A percentile compares a stretch with the other conserved stretches of the same genome.
phyloP scores from a whole-genome alignment of 1,140 invertebrate species.

The Calliopsis andreniformis region DNA sequence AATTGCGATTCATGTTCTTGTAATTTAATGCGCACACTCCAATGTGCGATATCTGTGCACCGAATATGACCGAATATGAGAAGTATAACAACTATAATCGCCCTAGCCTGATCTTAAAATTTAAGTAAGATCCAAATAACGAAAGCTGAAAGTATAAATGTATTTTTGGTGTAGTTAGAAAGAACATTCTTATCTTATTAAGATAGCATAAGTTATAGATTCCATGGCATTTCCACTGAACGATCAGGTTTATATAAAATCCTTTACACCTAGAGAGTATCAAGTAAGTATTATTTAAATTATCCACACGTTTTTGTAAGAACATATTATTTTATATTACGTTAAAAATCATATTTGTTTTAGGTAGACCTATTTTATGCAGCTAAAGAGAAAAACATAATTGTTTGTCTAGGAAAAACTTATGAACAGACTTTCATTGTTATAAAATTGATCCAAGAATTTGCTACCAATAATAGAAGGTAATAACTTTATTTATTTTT shows the following conservation, averaged over 20 bases:
- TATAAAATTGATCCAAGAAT: conserved; percentile 92
- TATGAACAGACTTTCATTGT: conserved; percentile 94
- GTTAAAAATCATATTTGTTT: conserved; percentile 18
- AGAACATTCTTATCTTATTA: conserved; percentile 7
- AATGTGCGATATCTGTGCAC: not conserved
- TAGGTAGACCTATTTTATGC: conserved; percentile 91
- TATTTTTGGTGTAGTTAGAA: conserved; percentile 10
- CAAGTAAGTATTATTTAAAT: conserved; percentile 80
- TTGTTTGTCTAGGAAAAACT: conserved; percentile 91
- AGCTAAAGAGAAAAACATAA: conserved; percentile 90
- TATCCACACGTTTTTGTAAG: conserved; percentile 2
- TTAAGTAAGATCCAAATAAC: not conserved
- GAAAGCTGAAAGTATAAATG: conserved; percentile 20
- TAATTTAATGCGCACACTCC: not conserved
- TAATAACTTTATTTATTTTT: conserved; percentile 59
- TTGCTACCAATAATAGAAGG: conserved; percentile 82
- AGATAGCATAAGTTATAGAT: conserved; percentile 47
- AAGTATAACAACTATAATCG: not conserved
- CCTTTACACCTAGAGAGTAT: conserved; percentile 89
- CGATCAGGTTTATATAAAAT: conserved; percentile 86
- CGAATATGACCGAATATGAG: too few species aligned
- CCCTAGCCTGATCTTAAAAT: conserved; percentile 38
- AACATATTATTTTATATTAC: not conserved
- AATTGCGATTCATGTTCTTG: not conserved
- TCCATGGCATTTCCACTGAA: conserved; percentile 84